Evolutionary conservation across 2,113 vertebrate species (phyloP), one percentile per base, ranked within the genome.

Genomic region (Tetrax tetrax): DNA sequence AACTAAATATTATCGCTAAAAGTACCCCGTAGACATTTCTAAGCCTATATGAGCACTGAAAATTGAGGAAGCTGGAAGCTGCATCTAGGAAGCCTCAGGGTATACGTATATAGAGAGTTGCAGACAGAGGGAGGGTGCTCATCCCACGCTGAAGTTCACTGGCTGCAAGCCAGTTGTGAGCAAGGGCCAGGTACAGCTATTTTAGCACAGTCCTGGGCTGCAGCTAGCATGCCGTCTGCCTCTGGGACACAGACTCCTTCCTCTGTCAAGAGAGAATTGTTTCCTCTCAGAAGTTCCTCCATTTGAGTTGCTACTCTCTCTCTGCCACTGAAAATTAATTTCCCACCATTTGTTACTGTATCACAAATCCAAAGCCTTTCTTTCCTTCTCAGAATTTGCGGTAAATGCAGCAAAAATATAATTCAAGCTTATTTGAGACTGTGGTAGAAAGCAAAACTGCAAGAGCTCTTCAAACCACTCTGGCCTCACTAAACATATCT

Each of bases 321-420:
- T 84, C 57, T 97, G 81, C 23, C 75, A 87, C 74, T 91, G 86
- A 83, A 92, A 95, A 91, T 9, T 7, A 71, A 88, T 56, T 94
- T 93, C 72, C 92, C 74, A 56, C 14, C 8, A 6, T 56, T 83
- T 27, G 12, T 71, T 68, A 60, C 16, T 25, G 4, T n/a, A 37
- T 45, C n/a, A 69, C 33, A 68, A 80, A 43, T 47, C 27, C 25
- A 66, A 38, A 33, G 5, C 38, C 38, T 87, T 21, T 23, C 28
- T 77, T 27, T 38, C 14, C 35, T 61, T 47, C 72, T 61, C 61
- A 47, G 61, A 88, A 75, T 83, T 88, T 97, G 74, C 81, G 88
- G 94, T 78, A 92, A 94, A 82, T 64, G 65, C 64, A 82, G 31
- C 31, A 29, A 19, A 88, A 95, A 88, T 81, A 35, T 31, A 43